Percentiles rank a stretch among this genome's conserved stretches.
Evolutionary conservation across 2,797 vertebrate species (phyloP).

Genomic region (Sebastes glaucus): DNA sequence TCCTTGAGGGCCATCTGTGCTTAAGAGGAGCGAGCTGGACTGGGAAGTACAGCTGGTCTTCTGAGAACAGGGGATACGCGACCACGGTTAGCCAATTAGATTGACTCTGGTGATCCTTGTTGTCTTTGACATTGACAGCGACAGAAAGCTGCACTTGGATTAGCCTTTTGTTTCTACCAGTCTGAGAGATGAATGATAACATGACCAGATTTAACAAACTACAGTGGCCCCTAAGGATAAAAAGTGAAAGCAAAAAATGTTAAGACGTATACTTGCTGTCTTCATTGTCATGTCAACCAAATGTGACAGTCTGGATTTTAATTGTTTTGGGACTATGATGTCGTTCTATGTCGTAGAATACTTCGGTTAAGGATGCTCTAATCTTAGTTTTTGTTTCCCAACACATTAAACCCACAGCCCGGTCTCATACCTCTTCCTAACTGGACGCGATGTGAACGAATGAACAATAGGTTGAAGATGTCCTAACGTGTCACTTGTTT

Average conservation of each 20-base stretch:
- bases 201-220: neutral
- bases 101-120: neutral
- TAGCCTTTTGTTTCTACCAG: neutral
- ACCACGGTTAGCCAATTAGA: neutral
- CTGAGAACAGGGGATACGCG: neutral
- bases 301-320: neutral
- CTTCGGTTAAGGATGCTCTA: neutral
- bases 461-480: too few relatives aligned
- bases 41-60: slow-evolving; percentile 2
- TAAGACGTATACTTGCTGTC: neutral
- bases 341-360: neutral
- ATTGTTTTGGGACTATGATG: neutral
- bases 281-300: neutral
- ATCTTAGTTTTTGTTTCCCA: neutral
- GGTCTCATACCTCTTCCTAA: too few relatives aligned
- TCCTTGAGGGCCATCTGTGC: slow-evolving; percentile 43
- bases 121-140: slow-evolving; percentile 17
- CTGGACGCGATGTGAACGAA: too few relatives aligned
- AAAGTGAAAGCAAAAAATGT: neutral
- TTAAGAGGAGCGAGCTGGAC: slow-evolving; percentile 1
- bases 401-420: too few relatives aligned
- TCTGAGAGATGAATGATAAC: neutral
- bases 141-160: neutral
- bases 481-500: too few relatives aligned
- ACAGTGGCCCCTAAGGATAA: neutral